A percentile compares a stretch with the other conserved stretches of the same genome.
These are phyloP conservation scores for Sialis fuliginosa DNA, from an alignment of 2,888 invertebrate genomes.

Conservation along the genomic window DNA sequence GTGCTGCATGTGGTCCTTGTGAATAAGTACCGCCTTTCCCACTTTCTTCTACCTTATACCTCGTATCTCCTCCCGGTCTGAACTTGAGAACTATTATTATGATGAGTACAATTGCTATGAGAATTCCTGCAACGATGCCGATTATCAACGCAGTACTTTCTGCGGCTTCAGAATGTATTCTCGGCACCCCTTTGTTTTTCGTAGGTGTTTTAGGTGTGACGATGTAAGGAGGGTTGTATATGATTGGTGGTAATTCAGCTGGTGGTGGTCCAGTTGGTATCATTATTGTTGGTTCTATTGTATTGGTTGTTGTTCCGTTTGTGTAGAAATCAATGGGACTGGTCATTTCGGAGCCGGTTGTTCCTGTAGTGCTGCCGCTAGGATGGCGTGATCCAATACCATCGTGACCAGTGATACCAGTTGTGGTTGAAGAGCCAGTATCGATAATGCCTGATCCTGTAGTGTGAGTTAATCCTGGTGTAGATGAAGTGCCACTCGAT, in stretches of 20 bases:
- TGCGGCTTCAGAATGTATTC: slow-evolving; percentile 47
- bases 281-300: slow-evolving; percentile 14
- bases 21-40: slow-evolving; percentile 48
- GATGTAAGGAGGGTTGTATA: slow-evolving; percentile 19
- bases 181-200: slow-evolving; percentile 22
- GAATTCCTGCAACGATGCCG: slow-evolving; percentile 76
- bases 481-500: background rate
- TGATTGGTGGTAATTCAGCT: slow-evolving; percentile 22
- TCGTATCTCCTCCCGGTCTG: slow-evolving; percentile 70
- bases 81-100: slow-evolving; percentile 81
- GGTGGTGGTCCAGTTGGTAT: slow-evolving; percentile 15
- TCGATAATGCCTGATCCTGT: slow-evolving; percentile 17
- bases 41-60: slow-evolving; percentile 83
- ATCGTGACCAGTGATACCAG: background rate
- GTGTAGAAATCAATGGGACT: slow-evolving; percentile 6
- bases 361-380: slow-evolving; percentile 5
- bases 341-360: slow-evolving; percentile 11
- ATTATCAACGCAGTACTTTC: slow-evolving; percentile 64
- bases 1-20: slow-evolving; percentile 63
- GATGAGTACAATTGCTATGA: slow-evolving; percentile 79
- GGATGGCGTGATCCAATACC: slow-evolving; percentile 7
- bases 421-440: slow-evolving; percentile 3
- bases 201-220: slow-evolving; percentile 21
- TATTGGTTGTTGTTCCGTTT: slow-evolving; percentile 9
- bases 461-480: slow-evolving; percentile 14